Evolutionary conservation across 2,888 invertebrate genomes (phyloP).

Genomic region (Caenorhabditis wallacei): DNA sequence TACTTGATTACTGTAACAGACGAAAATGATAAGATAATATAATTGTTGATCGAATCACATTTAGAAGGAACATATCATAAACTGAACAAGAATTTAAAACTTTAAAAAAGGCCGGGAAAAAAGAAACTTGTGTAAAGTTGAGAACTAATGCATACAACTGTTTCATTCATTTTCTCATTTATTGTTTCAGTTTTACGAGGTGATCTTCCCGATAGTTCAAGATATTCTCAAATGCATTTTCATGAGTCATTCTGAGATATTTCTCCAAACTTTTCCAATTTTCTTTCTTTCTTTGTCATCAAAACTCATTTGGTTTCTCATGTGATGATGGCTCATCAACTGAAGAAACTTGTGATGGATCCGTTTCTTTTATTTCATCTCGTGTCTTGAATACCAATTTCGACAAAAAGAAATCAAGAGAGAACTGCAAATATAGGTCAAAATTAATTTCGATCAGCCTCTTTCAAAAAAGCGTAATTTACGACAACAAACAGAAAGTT

Average conservation of each 20-base stretch:
- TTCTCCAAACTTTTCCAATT: constrained; percentile 20
- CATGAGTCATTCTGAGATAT: constrained; percentile 15
- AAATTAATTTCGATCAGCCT: constrained; percentile 43
- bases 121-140: too few relatives aligned
- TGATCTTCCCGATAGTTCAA: constrained; percentile 11
- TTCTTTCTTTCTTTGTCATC: constrained; percentile 8
- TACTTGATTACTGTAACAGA: constrained; percentile 15
- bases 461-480: constrained; percentile 19
- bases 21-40: constrained; percentile 19
- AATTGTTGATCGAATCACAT: background rate
- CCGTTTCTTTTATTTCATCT: background rate
- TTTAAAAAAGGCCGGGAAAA: too few relatives aligned
- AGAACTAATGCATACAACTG: background rate
- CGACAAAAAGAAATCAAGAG: constrained; percentile 37
- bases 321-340: constrained; percentile 36
- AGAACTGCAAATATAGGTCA: constrained; percentile 35
- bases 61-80: constrained; percentile 4
- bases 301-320: constrained; percentile 23
- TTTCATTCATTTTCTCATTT: background rate
- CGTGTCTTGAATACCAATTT: constrained; percentile 52
- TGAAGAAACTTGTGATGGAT: constrained; percentile 17
- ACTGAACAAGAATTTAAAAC: too few relatives aligned
- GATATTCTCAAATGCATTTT: constrained; percentile 13
- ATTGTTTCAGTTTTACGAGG: background rate
- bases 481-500: constrained; percentile 23